These are phyloP conservation scores for Echinops telfairi DNA, from an alignment of 2,113 vertebrate genomes.

Conservation along the genomic window DNA sequence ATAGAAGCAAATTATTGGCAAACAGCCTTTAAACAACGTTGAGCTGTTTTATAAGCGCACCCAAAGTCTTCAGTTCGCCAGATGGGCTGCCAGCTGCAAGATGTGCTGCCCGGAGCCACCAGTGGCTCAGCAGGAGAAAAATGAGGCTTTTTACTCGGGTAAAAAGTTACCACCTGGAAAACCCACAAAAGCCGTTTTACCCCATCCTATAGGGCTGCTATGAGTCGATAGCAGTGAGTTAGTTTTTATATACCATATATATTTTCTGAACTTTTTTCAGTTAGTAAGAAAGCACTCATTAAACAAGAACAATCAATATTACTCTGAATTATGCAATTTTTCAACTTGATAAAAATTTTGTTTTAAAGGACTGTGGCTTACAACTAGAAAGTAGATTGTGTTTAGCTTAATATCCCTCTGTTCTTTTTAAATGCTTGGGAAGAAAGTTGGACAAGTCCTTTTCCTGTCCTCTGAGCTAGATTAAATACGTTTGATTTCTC, in stretches of 20 bases:
- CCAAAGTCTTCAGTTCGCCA: not conserved
- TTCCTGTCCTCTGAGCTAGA: not conserved
- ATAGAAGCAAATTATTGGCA: not conserved
- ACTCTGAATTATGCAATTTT: not conserved
- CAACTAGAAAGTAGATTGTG: slow-evolving; percentile 20
- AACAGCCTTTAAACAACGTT: not conserved
- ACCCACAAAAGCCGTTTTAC: no score
- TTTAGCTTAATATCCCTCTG: not conserved
- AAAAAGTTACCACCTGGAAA: no score
- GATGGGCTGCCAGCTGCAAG: no score
- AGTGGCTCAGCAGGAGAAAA: no score
- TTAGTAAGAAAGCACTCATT: not conserved
- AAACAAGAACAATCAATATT: slow-evolving; percentile 2
- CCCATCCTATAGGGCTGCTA: no score
- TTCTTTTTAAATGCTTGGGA: not conserved
- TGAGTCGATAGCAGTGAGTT: not conserved
- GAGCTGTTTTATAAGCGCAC: not conserved
- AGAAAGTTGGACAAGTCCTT: not conserved
- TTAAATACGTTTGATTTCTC: slow-evolving; percentile 10
- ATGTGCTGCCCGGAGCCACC: not conserved
- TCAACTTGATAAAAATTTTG: not conserved
- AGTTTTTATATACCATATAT: not conserved
- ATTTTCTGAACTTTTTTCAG: slow-evolving; percentile 3
- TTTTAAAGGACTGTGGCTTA: not conserved
- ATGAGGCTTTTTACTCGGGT: no score